These are phyloP conservation scores for Polydrusus pterygomalis DNA, from an alignment of 2,888 invertebrate species.

Conservation along the genomic window DNA sequence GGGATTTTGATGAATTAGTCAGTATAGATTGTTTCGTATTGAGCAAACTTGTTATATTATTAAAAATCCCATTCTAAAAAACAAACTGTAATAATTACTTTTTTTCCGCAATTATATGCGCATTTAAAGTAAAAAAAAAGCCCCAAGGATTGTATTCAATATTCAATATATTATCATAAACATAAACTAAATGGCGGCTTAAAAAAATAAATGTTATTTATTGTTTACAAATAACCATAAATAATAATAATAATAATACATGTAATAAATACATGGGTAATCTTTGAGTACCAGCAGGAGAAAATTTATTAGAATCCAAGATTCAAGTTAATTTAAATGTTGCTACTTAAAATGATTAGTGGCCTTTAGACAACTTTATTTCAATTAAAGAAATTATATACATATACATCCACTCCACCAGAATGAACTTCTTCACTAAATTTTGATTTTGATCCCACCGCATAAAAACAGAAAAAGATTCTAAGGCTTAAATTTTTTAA, in stretches of 20 bases:
- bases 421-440: too few relatives aligned
- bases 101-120: not conserved
- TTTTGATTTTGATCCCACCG: too few relatives aligned
- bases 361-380: too few relatives aligned
- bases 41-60: too few relatives aligned
- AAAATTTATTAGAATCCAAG: constrained; percentile 40
- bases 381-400: too few relatives aligned
- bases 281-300: constrained; percentile 36
- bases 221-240: constrained; percentile 41
- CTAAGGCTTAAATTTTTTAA: too few relatives aligned
- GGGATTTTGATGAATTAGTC: too few relatives aligned
- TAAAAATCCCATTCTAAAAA: not conserved
- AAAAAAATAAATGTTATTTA: constrained; percentile 41
- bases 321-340: constrained; percentile 39
- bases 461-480: too few relatives aligned
- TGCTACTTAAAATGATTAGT: too few relatives aligned
- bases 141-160: constrained; percentile 36
- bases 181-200: constrained; percentile 24
- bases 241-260: constrained; percentile 40
- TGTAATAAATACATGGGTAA: constrained; percentile 36
- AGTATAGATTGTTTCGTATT: too few relatives aligned
- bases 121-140: constrained; percentile 16
- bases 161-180: constrained; percentile 20
- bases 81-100: not conserved
- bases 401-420: too few relatives aligned